These are phyloP conservation scores for Chaetodon auriga DNA, from an alignment of 2,113 vertebrate genomes.

Conservation along the genomic window DNA sequence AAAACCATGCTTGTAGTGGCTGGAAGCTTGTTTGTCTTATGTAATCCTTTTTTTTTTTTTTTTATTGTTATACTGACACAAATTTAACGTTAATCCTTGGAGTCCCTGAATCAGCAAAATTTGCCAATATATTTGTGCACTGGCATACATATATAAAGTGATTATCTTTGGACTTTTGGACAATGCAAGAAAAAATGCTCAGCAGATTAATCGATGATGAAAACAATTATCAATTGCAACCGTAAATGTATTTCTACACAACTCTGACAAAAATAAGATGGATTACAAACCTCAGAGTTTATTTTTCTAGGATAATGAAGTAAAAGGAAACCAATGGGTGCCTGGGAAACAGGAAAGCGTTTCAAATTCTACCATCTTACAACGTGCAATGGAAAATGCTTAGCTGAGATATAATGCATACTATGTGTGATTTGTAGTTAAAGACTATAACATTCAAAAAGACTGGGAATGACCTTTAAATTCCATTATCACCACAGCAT, in stretches of 20 bases:
- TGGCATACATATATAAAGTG: background rate
- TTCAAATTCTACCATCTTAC: background rate
- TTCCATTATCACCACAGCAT: background rate
- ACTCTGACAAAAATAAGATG: constrained; percentile 1
- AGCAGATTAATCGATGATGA: background rate
- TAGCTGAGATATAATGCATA: background rate
- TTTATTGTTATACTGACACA: too few relatives aligned
- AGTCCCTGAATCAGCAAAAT: background rate
- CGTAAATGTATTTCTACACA: background rate
- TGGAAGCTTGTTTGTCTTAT: background rate
- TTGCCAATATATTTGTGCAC: background rate
- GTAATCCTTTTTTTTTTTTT: background rate
- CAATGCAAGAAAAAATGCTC: background rate
- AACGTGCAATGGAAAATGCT: background rate
- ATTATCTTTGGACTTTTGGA: background rate
- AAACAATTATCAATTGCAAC: background rate
- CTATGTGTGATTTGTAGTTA: background rate
- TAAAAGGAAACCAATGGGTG: background rate
- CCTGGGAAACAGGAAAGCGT: background rate
- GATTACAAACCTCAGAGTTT: background rate
- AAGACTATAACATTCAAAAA: constrained; percentile 12
- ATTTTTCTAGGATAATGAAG: background rate
- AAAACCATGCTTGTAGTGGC: background rate
- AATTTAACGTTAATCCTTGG: background rate
- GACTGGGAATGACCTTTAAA: background rate